Percentiles rank a stretch among this genome's conserved stretches.
phyloP scores from a whole-genome alignment of 2,113 vertebrate genomes.

The Phaethornis superciliosus region DNA sequence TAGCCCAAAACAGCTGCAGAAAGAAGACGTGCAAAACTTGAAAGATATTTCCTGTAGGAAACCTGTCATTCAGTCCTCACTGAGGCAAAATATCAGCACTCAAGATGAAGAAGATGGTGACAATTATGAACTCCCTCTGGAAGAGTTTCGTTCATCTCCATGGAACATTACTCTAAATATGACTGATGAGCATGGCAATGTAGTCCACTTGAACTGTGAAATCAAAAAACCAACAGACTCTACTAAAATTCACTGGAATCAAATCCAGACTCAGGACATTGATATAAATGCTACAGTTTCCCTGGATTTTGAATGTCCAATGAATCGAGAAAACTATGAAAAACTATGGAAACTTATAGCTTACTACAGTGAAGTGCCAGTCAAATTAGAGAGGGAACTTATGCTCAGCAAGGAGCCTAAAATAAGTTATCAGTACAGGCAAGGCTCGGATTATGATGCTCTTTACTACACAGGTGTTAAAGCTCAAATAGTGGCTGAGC shows the following conservation, averaged over 20 bases:
- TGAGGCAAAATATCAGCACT: slow-evolving; percentile 59
- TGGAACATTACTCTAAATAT: slow-evolving; percentile 85
- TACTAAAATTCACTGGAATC: slow-evolving; percentile 76
- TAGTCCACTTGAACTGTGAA: slow-evolving; percentile 81
- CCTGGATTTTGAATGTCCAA: slow-evolving; percentile 82
- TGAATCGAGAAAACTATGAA: slow-evolving; percentile 85
- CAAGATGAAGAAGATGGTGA: slow-evolving; percentile 58
- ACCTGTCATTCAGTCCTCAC: slow-evolving; percentile 77
- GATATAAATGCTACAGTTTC: slow-evolving; percentile 77
- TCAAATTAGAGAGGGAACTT: slow-evolving; percentile 78
- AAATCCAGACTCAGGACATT: slow-evolving; percentile 72
- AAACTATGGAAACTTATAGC: slow-evolving; percentile 90
- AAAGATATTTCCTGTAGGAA: slow-evolving; percentile 76
- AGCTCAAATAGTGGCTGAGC: slow-evolving; percentile 77
- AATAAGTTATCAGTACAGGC: slow-evolving; percentile 78
- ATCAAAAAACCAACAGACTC: slow-evolving; percentile 68
- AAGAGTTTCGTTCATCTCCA: slow-evolving; percentile 65
- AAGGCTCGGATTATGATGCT: slow-evolving; percentile 80
- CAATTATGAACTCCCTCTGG: slow-evolving; percentile 15
- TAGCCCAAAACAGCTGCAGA: slow-evolving; percentile 74
- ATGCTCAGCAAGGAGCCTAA: slow-evolving; percentile 71
- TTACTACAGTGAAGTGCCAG: slow-evolving; percentile 90
- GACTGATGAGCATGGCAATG: slow-evolving; percentile 88
- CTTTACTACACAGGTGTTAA: slow-evolving; percentile 89
- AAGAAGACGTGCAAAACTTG: slow-evolving; percentile 74